A percentile compares a stretch with the other conserved stretches of the same genome.
Evolutionary conservation across 2,797 vertebrate species (phyloP).

Genomic region (Arctocebus calabarensis): DNA sequence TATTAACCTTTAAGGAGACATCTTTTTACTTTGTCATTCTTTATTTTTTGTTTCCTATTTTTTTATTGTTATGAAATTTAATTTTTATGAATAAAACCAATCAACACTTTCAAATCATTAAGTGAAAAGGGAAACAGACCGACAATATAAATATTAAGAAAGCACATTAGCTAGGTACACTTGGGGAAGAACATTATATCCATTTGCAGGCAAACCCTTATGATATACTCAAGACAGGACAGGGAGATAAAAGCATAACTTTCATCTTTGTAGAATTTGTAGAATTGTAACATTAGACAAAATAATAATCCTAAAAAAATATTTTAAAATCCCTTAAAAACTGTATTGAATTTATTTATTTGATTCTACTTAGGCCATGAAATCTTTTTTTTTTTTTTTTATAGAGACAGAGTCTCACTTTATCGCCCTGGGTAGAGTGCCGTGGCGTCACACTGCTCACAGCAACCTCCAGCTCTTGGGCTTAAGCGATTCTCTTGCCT

Average conservation of each 20-base stretch:
- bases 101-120: conserved; percentile 21
- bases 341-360: background rate
- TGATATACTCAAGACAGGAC: conserved; percentile 42
- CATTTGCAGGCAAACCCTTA: background rate
- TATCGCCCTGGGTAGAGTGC: too few species aligned
- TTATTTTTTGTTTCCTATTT: background rate
- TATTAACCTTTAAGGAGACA: background rate
- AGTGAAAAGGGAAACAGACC: conserved; percentile 42
- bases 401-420: too few species aligned
- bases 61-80: background rate
- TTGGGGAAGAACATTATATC: background rate
- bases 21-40: background rate
- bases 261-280: background rate
- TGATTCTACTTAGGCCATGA: background rate
- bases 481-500: too few species aligned
- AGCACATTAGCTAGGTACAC: background rate
- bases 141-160: conserved; percentile 21
- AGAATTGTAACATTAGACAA: background rate
- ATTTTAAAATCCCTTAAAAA: conserved; percentile 23
- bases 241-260: background rate
- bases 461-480: too few species aligned
- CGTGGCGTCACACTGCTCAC: too few species aligned
- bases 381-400: too few species aligned
- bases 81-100: conserved; percentile 7
- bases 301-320: background rate